Base-by-base conservation (phyloP, 2,113 vertebrate species). In the Illadopsis cleaveri region DNA sequence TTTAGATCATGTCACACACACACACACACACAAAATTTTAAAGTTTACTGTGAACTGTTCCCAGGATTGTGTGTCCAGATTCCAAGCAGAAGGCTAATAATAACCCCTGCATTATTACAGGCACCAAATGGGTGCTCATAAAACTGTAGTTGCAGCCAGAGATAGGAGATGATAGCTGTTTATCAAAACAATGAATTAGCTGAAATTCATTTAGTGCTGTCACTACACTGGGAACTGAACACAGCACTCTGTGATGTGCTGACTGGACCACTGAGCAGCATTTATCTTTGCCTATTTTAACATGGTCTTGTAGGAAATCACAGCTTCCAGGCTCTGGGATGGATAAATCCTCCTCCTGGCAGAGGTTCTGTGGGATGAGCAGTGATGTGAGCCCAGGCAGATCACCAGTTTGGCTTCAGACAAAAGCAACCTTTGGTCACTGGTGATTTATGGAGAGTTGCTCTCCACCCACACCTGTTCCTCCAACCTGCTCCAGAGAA, bases 61-160 rank as follows among this genome's bases (percentile, higher is more conserved):
- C 92, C 90, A 94, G 86, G 93, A 83, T 90, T 66, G 21, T 23
- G 18, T 38, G 76, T 89, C 79, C 82, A 77, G 64, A 93, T 96
- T 90, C 90, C 92, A 78, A 89, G 76, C 92, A 90, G 61, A 81
- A 78, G 35, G 64, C 92, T 96, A 95, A 89, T 90, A 96, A 94
- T 94, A 97, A 76, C 85, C 69, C 28, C 44, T 66, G 4, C 79
- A 47, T 94, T 72, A 79, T 78, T 94, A 24, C 0, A 78, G 50
- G 42, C 73, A 93, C 61, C 57, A 87, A 89, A 45, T 79, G 70
- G 80, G 57, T 47, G n/a, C 62, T 94, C 35, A 81, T 66, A 88
- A 96, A 96, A 61, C 50, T 72, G 38, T 28, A 56, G 38, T 11
- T 96, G 71, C 88, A 94, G 76, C 48, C 75, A 88, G 75, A 85